These are phyloP conservation scores for Paracanthobrama guichenoti DNA, from an alignment of 2,113 vertebrate species.

Conservation along the genomic window DNA sequence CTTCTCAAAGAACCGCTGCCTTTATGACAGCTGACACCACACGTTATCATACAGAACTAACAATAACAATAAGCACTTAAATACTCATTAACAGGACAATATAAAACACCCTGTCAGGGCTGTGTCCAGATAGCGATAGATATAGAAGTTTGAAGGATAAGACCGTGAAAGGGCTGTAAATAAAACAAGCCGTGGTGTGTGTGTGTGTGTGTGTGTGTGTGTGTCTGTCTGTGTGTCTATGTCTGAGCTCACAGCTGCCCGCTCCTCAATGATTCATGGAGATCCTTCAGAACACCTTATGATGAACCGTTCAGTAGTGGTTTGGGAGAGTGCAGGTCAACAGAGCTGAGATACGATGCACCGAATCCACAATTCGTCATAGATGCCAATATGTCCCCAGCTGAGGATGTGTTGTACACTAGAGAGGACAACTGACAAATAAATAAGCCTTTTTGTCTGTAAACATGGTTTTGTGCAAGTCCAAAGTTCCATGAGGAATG, in stretches of 20 bases:
- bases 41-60: conserved; percentile 12
- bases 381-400: not conserved
- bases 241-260: not conserved
- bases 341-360: not conserved
- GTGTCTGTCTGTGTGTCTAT: not conserved
- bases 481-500: conserved; percentile 21
- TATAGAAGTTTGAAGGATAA: not conserved
- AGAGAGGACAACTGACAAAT: conserved; percentile 32
- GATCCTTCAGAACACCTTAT: conserved; percentile 12
- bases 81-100: conserved; percentile 12
- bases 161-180: conserved; percentile 1
- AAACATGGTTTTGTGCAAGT: conserved; percentile 18
- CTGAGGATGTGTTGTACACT: conserved; percentile 23
- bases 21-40: conserved; percentile 31
- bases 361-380: not conserved
- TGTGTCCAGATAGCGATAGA: not conserved
- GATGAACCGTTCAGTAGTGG: conserved; percentile 3
- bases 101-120: conserved; percentile 1
- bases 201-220: not conserved
- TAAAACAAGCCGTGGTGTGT: not conserved
- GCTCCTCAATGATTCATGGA: conserved; percentile 31
- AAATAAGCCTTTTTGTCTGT: conserved; percentile 35
- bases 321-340: not conserved
- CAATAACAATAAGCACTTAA: conserved; percentile 6
- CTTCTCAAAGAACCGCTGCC: conserved; percentile 9